Percentiles rank a stretch among this genome's conserved stretches.
Conservation (phyloP, 2,797 vertebrate genomes). For the Allobates femoralis region DNA sequence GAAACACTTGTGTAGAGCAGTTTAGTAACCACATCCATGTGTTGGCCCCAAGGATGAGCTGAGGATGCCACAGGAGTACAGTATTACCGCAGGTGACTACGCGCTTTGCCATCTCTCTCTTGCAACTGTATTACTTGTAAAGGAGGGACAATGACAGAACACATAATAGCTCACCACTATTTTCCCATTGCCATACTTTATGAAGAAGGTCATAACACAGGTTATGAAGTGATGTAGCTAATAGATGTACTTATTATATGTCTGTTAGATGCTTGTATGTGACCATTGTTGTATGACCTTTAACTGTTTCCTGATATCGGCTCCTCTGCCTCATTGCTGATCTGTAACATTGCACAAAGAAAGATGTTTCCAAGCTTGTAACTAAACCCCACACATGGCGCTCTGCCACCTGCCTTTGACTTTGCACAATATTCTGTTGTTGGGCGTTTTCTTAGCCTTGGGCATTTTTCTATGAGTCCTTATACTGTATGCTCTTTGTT, state of each 20-base stretch:
- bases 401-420: constrained; percentile 47
- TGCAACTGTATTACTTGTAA: neutral
- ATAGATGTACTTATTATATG: constrained; percentile 13
- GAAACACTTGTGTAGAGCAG: neutral
- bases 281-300: neutral
- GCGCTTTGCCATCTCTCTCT: neutral
- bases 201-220: neutral
- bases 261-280: neutral
- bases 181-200: neutral
- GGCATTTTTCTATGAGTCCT: constrained; percentile 17
- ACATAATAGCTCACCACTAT: neutral
- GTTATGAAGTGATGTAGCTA: neutral
- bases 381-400: constrained; percentile 30
- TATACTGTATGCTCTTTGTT: constrained; percentile 47
- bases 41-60: neutral
- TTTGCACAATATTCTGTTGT: constrained; percentile 49
- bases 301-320: constrained; percentile 19
- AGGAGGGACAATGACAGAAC: neutral
- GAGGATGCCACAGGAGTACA: neutral
- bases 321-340: constrained; percentile 13
- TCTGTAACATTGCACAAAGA: constrained; percentile 3
- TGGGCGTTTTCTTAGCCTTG: constrained; percentile 36
- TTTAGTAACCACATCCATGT: neutral
- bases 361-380: constrained; percentile 24
- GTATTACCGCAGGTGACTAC: neutral